phyloP scores from a whole-genome alignment of 1,140 invertebrate genomes.

The Thaumatotibia leucotreta region DNA sequence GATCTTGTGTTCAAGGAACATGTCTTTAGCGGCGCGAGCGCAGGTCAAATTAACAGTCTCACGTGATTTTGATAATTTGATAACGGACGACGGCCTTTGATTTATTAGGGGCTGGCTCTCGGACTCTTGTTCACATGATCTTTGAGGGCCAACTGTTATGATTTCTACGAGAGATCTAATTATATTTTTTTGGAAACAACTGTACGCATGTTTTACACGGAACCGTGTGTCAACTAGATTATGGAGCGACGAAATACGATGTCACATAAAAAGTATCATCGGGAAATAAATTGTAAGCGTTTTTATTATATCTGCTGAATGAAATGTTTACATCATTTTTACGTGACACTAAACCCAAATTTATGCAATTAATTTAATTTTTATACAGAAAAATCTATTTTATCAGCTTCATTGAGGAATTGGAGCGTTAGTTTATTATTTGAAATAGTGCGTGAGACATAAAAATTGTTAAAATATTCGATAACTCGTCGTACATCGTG shows the following conservation, averaged over 20 bases:
- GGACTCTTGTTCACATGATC: not conserved
- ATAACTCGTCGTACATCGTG: constrained; percentile 16
- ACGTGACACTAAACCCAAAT: not conserved
- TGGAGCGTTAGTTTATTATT: not conserved
- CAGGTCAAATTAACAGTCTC: constrained; percentile 67
- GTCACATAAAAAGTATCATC: not conserved
- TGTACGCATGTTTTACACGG: not conserved
- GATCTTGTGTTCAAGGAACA: constrained; percentile 65
- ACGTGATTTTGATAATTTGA: constrained; percentile 75
- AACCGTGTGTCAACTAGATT: not conserved
- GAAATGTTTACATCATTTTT: constrained; percentile 10
- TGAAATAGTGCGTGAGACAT: not conserved
- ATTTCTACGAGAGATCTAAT: not conserved
- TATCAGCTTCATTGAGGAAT: constrained; percentile 5
- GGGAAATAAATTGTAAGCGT: not conserved
- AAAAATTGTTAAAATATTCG: constrained; percentile 8
- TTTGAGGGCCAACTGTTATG: not conserved
- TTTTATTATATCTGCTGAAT: constrained; percentile 2
- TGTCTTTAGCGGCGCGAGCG: constrained; percentile 70
- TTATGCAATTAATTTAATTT: not conserved
- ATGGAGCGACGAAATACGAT: not conserved
- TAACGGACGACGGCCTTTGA: constrained; percentile 59
- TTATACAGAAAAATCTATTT: not conserved
- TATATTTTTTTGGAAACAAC: constrained; percentile 1
- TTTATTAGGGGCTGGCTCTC: constrained; percentile 44